A percentile compares a stretch with the other conserved stretches of the same genome.
These are phyloP conservation scores for Moxostoma hubbsi DNA, from an alignment of 2,797 vertebrate genomes.

Conservation along the genomic window DNA sequence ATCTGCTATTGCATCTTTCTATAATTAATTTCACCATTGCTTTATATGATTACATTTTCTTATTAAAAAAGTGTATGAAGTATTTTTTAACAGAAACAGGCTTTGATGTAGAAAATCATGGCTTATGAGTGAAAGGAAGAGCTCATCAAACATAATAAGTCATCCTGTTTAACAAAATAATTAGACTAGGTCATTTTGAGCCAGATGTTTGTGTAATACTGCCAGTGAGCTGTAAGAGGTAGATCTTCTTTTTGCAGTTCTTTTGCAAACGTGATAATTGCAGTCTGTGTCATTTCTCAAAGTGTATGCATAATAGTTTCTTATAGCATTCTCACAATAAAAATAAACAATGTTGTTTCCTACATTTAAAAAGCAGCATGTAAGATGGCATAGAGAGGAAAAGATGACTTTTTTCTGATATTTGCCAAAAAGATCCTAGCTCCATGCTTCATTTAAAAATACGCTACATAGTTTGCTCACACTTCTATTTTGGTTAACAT, in stretches of 20 bases:
- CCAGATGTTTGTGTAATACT: constrained; percentile 62
- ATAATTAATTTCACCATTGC: background rate
- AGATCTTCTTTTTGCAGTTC: constrained; percentile 46
- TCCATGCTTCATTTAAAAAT: constrained; percentile 6
- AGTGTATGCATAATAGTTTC: constrained; percentile 60
- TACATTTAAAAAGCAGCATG: constrained; percentile 34
- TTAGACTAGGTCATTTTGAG: constrained; percentile 52
- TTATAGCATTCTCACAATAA: constrained; percentile 60
- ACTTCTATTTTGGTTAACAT: background rate
- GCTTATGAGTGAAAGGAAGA: constrained; percentile 15
- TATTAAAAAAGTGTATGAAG: constrained; percentile 5
- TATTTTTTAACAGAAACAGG: constrained; percentile 9
- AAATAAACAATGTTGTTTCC: constrained; percentile 60
- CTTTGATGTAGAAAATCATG: constrained; percentile 37
- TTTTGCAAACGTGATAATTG: constrained; percentile 59
- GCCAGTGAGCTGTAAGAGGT: constrained; percentile 61
- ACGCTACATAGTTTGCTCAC: background rate
- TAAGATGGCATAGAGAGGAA: constrained; percentile 11
- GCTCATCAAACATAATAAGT: constrained; percentile 40
- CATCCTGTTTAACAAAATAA: constrained; percentile 57
- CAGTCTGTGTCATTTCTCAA: constrained; percentile 67
- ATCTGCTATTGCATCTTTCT: background rate
- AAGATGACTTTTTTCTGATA: background rate
- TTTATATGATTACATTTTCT: background rate
- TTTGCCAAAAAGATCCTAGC: too few relatives aligned